Conservation (phyloP, 2,113 vertebrate genomes). For the Circaetus cinerascens region DNA sequence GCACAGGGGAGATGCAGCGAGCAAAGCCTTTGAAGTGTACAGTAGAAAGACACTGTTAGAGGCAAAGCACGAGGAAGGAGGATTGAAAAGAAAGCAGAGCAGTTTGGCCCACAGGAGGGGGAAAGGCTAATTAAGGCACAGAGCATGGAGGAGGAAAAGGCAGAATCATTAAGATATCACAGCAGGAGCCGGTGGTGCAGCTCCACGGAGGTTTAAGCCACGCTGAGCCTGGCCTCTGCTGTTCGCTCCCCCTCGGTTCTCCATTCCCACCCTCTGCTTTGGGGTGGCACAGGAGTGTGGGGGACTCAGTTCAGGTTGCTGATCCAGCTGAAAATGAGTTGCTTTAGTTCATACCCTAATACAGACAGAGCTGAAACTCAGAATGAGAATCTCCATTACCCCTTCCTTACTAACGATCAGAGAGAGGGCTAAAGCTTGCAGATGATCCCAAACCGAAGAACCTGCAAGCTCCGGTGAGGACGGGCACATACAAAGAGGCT, state of each 20-base stretch:
- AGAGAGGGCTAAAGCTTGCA: background rate
- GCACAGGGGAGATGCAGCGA: background rate
- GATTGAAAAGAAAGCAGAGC: conserved; percentile 42
- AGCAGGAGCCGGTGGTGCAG: background rate
- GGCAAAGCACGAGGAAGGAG: background rate
- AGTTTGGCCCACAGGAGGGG: conserved; percentile 58
- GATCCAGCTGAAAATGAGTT: background rate
- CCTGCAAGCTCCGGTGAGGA: background rate
- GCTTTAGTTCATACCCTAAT: background rate
- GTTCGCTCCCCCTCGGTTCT: background rate
- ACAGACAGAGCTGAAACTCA: background rate
- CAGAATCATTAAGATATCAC: conserved; percentile 53
- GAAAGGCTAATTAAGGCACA: conserved; percentile 53
- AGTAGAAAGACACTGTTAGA: conserved; percentile 40
- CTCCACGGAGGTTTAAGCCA: conserved; percentile 9
- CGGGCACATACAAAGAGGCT: background rate
- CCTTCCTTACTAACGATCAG: background rate
- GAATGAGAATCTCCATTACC: background rate
- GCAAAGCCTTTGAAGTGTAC: conserved; percentile 58
- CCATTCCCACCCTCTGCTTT: background rate
- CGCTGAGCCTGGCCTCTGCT: background rate
- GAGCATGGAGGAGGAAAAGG: background rate
- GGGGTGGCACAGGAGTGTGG: background rate
- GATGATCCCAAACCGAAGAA: background rate
- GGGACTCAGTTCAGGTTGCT: background rate